A percentile compares a stretch with the other conserved stretches of the same genome.
Evolutionary conservation across 2,888 invertebrate genomes (phyloP).

Genomic region (Synanthedon formicaeformis): DNA sequence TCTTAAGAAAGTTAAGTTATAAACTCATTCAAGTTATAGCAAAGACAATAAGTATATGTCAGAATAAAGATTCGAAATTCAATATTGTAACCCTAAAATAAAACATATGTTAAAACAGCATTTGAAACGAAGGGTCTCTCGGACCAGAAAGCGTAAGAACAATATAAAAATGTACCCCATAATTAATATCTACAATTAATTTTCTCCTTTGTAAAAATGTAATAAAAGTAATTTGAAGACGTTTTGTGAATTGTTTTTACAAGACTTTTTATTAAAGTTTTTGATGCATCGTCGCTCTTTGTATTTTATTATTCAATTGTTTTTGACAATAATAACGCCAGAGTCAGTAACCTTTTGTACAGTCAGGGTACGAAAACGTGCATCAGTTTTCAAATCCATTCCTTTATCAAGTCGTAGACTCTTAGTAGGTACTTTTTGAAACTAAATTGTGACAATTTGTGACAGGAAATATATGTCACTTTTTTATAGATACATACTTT

Average conservation of each 20-base stretch:
- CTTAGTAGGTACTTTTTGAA: too few species aligned
- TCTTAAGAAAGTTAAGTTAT: too few species aligned
- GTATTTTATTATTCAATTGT: conserved; percentile 16
- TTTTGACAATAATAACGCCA: background rate
- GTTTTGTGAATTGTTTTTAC: conserved; percentile 13
- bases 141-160: conserved; percentile 30
- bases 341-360: too few species aligned
- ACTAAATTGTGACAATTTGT: too few species aligned
- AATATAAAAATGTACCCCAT: conserved; percentile 34
- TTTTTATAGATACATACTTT: too few species aligned
- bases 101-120: conserved; percentile 38
- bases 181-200: conserved; percentile 65
- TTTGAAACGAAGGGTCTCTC: conserved; percentile 11
- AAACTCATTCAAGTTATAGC: too few species aligned
- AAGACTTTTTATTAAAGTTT: conserved; percentile 3
- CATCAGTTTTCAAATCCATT: too few species aligned
- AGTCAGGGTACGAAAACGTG: too few species aligned
- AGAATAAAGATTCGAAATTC: background rate
- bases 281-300: conserved; percentile 17
- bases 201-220: conserved; percentile 39
- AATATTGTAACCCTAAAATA: conserved; percentile 17
- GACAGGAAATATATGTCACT: too few species aligned
- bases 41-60: background rate
- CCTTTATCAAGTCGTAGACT: too few species aligned
- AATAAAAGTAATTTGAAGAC: conserved; percentile 19